phyloP scores from a whole-genome alignment of 2,797 vertebrate genomes.

The Ctenosaura bakeri region DNA sequence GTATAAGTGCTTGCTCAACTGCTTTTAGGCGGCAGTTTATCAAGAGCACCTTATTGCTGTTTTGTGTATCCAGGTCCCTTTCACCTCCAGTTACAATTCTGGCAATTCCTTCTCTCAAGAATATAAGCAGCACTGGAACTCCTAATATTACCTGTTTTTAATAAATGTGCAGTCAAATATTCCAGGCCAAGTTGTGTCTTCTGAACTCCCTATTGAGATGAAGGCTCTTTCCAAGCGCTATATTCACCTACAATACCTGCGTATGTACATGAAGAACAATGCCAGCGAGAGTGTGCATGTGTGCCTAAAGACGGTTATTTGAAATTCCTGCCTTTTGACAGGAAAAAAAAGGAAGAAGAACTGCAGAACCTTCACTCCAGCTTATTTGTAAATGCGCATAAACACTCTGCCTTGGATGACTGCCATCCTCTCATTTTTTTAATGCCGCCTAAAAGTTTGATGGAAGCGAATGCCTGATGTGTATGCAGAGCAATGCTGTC shows the following conservation, averaged over 20 bases:
- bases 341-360: background rate
- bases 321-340: slow-evolving; percentile 4
- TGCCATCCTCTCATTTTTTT: slow-evolving; percentile 14
- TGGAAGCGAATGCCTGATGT: slow-evolving; percentile 32
- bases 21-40: background rate
- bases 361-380: slow-evolving; percentile 8
- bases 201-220: background rate
- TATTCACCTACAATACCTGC: background rate
- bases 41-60: background rate
- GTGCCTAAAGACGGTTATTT: background rate
- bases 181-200: background rate
- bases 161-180: background rate
- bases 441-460: slow-evolving; percentile 5
- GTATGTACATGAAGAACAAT: background rate
- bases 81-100: background rate
- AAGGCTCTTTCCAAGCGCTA: background rate
- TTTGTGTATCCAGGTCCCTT: background rate
- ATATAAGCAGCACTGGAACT: background rate
- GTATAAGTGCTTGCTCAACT: too few species aligned
- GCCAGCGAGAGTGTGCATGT: too few species aligned
- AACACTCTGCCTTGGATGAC: background rate
- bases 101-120: background rate
- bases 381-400: background rate
- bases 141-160: background rate
- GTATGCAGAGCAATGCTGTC: slow-evolving; percentile 27